Conservation (phyloP, 92 coral and sea anemone species). For the Epizoanthus rinbou region DNA sequence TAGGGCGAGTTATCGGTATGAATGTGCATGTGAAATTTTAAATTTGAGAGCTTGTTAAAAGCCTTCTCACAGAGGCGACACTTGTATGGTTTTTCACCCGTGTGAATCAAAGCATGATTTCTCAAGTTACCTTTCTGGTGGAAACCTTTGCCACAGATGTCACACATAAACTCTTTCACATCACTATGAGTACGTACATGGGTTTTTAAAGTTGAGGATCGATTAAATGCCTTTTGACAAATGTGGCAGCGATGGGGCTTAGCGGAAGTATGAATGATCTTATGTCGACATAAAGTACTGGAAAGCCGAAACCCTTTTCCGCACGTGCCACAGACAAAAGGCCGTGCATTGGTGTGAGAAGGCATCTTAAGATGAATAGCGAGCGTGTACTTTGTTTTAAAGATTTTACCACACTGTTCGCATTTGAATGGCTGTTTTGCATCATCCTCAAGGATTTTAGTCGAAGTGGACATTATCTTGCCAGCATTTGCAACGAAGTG, state of each 20-base stretch:
- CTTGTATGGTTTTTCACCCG: conserved; percentile 88
- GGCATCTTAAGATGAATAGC: conserved; percentile 93
- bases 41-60: conserved; percentile 84
- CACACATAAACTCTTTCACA: conserved; percentile 79
- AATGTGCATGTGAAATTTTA: conserved; percentile 87
- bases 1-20: conserved; percentile 88
- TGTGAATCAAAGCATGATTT: conserved; percentile 84
- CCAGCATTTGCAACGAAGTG: background rate
- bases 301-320: conserved; percentile 90
- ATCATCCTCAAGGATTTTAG: conserved; percentile 39
- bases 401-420: conserved; percentile 84
- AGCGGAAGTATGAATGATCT: conserved; percentile 85
- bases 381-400: conserved; percentile 85
- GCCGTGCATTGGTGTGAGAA: conserved; percentile 81
- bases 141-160: conserved; percentile 85
- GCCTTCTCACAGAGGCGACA: conserved; percentile 83
- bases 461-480: conserved; percentile 4
- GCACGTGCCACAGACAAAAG: conserved; percentile 85
- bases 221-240: conserved; percentile 84
- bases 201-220: conserved; percentile 86
- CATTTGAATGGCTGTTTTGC: conserved; percentile 69
- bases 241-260: conserved; percentile 86
- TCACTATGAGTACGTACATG: conserved; percentile 86
- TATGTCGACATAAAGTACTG: conserved; percentile 86
- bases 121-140: conserved; percentile 92